These are phyloP conservation scores for Fissipunctia ypsillon DNA, from an alignment of 2,888 invertebrate genomes.

Conservation along the genomic window DNA sequence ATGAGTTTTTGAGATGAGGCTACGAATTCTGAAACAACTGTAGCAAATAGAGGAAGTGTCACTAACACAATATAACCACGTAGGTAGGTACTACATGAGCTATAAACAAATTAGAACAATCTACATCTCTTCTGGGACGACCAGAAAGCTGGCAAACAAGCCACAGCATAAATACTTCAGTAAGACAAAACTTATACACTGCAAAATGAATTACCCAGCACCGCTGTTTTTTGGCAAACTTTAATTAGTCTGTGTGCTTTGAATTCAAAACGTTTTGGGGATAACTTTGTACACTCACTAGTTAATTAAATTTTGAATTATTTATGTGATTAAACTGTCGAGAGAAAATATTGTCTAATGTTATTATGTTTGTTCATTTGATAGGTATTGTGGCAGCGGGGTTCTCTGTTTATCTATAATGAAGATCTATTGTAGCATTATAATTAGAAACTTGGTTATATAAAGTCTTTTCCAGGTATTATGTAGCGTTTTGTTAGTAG, in stretches of 20 bases:
- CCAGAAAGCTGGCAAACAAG: neutral
- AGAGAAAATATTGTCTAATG: constrained; percentile 19
- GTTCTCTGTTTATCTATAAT: constrained; percentile 35
- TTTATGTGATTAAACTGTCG: constrained; percentile 22
- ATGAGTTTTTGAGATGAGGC: no score
- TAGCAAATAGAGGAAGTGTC: neutral
- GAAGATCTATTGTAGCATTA: constrained; percentile 22
- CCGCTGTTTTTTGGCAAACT: constrained; percentile 32
- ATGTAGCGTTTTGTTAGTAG: neutral
- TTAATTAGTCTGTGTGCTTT: constrained; percentile 43
- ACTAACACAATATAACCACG: no score
- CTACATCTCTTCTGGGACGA: neutral
- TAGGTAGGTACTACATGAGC: no score
- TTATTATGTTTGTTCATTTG: constrained; percentile 14
- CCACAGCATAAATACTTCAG: constrained; percentile 13
- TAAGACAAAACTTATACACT: constrained; percentile 14
- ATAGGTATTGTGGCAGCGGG: neutral
- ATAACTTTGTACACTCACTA: constrained; percentile 4
- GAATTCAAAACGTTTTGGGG: constrained; percentile 37
- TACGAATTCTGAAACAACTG: neutral
- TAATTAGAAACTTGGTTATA: neutral
- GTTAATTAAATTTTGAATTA: constrained; percentile 45
- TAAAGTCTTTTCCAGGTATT: neutral
- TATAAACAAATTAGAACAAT: no score
- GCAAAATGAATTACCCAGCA: constrained; percentile 14